phyloP scores from a whole-genome alignment of 1,140 invertebrate genomes.

The Maconellicoccus hirsutus region DNA sequence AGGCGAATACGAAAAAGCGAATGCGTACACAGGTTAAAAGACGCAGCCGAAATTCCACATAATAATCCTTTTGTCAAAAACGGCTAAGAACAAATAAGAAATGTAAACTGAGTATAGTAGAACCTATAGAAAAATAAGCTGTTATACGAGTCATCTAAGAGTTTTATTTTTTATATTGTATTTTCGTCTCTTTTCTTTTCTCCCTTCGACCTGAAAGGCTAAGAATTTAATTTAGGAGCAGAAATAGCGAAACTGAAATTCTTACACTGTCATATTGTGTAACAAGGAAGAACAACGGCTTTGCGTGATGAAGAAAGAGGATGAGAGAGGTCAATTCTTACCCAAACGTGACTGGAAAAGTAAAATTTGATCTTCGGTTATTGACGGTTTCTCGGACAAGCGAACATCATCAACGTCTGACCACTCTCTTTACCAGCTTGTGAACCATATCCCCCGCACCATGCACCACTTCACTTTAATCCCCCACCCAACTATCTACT shows the following conservation, averaged over 20 bases:
- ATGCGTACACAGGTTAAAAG: background rate
- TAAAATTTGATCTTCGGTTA: conserved; percentile 9
- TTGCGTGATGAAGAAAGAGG: background rate
- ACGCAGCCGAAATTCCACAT: background rate
- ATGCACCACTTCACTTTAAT: background rate
- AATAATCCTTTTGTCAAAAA: background rate
- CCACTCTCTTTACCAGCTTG: background rate
- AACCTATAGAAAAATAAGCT: conserved; percentile 9
- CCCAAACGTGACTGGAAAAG: background rate
- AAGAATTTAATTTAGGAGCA: background rate
- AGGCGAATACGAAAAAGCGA: background rate
- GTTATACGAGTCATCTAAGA: conserved; percentile 4
- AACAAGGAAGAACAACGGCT: background rate
- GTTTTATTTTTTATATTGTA: background rate
- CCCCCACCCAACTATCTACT: background rate
- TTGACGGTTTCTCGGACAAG: conserved; percentile 7
- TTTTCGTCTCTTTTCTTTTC: background rate
- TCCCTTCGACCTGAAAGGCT: background rate
- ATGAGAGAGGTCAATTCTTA: background rate
- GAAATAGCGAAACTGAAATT: conserved; percentile 2
- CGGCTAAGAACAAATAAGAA: conserved; percentile 3
- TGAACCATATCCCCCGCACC: too few species aligned
- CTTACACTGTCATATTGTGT: background rate
- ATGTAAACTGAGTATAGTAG: background rate
- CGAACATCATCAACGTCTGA: conserved; percentile 3